Conservation (phyloP, 2,113 vertebrate species). For the Perca schrenkii region DNA sequence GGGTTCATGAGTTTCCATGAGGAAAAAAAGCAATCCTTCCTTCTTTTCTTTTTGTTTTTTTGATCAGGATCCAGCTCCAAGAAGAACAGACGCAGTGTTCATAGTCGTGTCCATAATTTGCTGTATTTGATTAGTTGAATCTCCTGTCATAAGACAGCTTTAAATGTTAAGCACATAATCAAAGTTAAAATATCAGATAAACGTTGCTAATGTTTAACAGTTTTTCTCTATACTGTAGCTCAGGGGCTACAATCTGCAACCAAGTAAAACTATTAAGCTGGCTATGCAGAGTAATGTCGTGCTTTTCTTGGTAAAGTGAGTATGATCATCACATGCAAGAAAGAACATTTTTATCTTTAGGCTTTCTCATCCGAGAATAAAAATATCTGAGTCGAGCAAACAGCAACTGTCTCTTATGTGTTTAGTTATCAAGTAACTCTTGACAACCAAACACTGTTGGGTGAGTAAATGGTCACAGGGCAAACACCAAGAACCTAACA, state of each 20-base stretch:
- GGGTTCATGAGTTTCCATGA: constrained; percentile 61
- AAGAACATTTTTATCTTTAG: constrained; percentile 10
- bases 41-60: constrained; percentile 1
- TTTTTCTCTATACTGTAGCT: constrained; percentile 3
- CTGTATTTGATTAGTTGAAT: constrained; percentile 59
- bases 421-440: constrained; percentile 17
- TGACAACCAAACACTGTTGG: constrained; percentile 17
- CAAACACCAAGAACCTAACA: constrained; percentile 33
- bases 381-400: constrained; percentile 25
- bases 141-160: constrained; percentile 61
- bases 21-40: constrained; percentile 54
- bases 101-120: constrained; percentile 45
- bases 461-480: constrained; percentile 39
- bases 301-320: constrained; percentile 27
- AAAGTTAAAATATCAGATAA: not conserved
- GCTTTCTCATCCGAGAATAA: constrained; percentile 1
- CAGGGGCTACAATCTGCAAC: not conserved
- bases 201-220: constrained; percentile 4
- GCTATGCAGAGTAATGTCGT: not conserved
- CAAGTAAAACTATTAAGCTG: not conserved
- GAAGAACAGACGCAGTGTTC: constrained; percentile 47
- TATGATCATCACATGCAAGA: constrained; percentile 24
- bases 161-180: constrained; percentile 47
- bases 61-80: constrained; percentile 40
- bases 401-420: not conserved